Base-by-base conservation (phyloP, 2,888 invertebrate species). In the Muschampia plurimacula region DNA sequence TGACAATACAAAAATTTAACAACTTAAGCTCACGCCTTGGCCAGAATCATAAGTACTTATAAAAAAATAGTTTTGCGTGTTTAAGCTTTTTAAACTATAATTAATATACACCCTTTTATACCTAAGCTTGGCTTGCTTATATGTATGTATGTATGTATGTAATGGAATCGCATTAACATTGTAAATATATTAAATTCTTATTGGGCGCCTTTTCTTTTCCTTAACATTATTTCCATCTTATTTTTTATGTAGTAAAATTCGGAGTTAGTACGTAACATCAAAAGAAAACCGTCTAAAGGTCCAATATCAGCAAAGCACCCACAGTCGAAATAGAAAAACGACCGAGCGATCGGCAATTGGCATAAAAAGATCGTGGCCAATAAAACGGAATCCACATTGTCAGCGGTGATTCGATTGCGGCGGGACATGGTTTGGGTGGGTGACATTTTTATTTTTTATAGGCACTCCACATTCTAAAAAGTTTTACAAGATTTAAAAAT, bases 311-410 rank as follows among this genome's bases (percentile, higher is more conserved):
- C 10, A 28, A 46, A 73, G 72, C 63, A 79, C 81, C 86, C 88
- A 88, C 88, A 89, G 91, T 91, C 82, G 87, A 91, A 90, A 32
- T 86, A 88, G 89, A 84, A 89, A 90, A 93, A 84, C 92, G 92
- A 92, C 13, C 49, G 39, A 67, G 44, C 62, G 62, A 69, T 66
- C 83, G 84, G 85, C 88, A 87, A 91, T 91, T 89, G 90, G 88
- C 89, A 89, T 91, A 91, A 93, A 93, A 92, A 92, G 92, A 90
- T 92, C 90, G 89, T 85, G 84, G 84, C 88, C 88, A 91, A 91
- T 91, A 93, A 91, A 93, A 89, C 85, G 81, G 85, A 88, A 87
- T 88, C 86, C 85, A 89, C 89, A 87, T 86, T 89, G 92, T 92
- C 91, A 92, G 89, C 90, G 87, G 90, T 90, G 89, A 90, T 86